Evolutionary conservation across 2,797 vertebrate species (phyloP).

Genomic region (Antennarius maculatus): DNA sequence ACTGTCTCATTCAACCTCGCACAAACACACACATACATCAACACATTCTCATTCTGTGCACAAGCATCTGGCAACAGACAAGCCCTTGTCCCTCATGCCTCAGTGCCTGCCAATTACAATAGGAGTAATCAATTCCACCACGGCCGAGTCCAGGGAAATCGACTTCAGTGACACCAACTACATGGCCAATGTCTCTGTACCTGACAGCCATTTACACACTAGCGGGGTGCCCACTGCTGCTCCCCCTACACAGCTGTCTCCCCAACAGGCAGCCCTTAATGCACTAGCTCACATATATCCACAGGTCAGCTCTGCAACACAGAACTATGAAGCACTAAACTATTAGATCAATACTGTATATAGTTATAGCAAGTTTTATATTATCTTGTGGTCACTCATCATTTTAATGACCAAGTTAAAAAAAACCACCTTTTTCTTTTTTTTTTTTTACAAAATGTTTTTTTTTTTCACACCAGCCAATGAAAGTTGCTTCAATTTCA

Average conservation of each 20-base stretch:
- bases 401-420: no score
- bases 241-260: conserved; percentile 17
- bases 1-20: conserved; percentile 56
- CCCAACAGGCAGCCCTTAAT: conserved; percentile 8
- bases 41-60: conserved; percentile 71
- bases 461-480: neutral
- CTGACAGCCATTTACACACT: conserved; percentile 66
- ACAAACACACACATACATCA: conserved; percentile 33
- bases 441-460: neutral
- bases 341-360: neutral
- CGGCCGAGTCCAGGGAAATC: conserved; percentile 70
- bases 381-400: neutral
- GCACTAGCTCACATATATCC: conserved; percentile 8
- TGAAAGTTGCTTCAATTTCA: neutral
- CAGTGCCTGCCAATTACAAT: conserved; percentile 81
- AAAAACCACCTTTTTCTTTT: no score
- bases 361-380: neutral
- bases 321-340: neutral
- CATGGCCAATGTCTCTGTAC: conserved; percentile 66
- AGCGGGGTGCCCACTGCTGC: conserved; percentile 36
- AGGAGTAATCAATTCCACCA: conserved; percentile 80
- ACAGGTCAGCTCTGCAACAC: neutral
- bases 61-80: conserved; percentile 72
- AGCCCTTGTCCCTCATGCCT: conserved; percentile 72
- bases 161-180: conserved; percentile 75